These are phyloP conservation scores for Prunella himalayana DNA, from an alignment of 2,113 vertebrate species.

Conservation along the genomic window DNA sequence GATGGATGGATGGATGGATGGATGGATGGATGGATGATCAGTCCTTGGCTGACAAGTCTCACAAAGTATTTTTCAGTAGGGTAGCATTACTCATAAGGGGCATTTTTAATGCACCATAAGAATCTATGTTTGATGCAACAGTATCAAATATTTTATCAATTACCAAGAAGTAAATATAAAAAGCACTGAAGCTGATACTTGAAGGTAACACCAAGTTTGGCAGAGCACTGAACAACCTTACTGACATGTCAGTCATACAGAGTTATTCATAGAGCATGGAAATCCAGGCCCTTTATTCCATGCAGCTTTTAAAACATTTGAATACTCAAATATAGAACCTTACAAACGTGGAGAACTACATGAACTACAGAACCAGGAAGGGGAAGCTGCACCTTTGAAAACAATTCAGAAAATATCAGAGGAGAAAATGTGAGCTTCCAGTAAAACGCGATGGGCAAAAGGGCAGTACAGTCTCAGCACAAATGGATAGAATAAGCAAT, in stretches of 20 bases:
- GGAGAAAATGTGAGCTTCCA: neutral
- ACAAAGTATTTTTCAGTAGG: neutral
- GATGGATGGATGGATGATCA: accelerated
- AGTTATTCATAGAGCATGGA: neutral
- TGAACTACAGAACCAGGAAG: neutral
- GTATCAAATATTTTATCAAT: neutral
- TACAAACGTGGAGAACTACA: neutral
- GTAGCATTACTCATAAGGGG: neutral
- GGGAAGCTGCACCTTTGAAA: neutral
- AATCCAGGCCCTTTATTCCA: neutral
- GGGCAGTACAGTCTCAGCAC: neutral
- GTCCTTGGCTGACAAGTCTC: neutral
- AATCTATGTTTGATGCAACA: neutral
- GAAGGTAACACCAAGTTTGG: neutral
- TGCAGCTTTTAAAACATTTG: neutral
- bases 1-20: no score
- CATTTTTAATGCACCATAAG: neutral
- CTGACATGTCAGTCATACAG: neutral
- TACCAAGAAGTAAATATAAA: neutral
- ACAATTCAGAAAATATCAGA: neutral
- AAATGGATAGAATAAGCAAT: neutral
- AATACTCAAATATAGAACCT: neutral
- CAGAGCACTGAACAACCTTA: neutral
- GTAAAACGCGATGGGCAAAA: neutral
- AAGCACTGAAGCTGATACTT: neutral